Evolutionary conservation across 1,140 invertebrate genomes (phyloP).

Genomic region (Listronotus oregonensis): DNA sequence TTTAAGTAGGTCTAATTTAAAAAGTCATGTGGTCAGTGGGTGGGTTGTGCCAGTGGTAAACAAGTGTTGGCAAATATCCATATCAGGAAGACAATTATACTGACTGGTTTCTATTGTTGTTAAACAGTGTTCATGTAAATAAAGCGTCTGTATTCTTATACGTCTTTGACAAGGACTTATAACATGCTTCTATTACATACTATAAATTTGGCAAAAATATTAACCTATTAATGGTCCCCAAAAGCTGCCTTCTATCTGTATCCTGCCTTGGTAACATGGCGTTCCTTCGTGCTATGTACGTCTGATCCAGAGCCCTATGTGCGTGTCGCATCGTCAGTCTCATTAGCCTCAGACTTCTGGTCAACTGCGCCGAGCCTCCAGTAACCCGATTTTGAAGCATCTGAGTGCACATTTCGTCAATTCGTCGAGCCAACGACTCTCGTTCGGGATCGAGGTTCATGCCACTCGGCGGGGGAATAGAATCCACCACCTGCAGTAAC

Average conservation of each 20-base stretch:
- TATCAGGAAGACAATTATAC: too few species aligned
- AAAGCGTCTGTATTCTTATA: too few species aligned
- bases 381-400: constrained; percentile 46
- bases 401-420: constrained; percentile 48
- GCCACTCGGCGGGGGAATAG: constrained; percentile 48
- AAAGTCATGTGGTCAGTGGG: too few species aligned
- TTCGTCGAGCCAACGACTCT: constrained; percentile 45
- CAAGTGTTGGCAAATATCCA: too few species aligned
- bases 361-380: constrained; percentile 36
- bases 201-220: neutral
- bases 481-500: constrained; percentile 51
- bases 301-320: constrained; percentile 41
- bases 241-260: constrained; percentile 43
- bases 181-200: too few species aligned
- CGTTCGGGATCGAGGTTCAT: constrained; percentile 49
- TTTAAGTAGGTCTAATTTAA: too few species aligned
- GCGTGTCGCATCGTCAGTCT: constrained; percentile 44
- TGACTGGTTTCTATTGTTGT: too few species aligned
- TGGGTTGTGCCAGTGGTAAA: too few species aligned
- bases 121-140: too few species aligned
- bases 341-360: constrained; percentile 47
- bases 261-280: constrained; percentile 45
- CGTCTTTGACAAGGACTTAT: too few species aligned
- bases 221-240: constrained; percentile 39
- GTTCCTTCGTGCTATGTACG: constrained; percentile 47